Conservation (phyloP, 37 sponge, comb jelly and placozoan species). For the Aplysina aerophoba region DNA sequence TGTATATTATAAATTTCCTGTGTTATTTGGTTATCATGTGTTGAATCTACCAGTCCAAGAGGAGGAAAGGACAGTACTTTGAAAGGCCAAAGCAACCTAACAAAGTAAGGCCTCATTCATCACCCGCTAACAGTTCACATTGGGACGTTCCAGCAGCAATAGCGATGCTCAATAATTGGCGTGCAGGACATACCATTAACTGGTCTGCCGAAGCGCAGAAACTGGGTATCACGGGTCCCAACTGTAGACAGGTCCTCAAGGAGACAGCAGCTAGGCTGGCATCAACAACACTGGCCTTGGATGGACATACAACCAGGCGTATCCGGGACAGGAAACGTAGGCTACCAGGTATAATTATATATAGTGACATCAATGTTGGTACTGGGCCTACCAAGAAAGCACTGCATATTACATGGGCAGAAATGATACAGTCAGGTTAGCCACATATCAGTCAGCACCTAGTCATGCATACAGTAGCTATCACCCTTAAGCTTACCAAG, state of each 20-base stretch:
- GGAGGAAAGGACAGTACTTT: not conserved
- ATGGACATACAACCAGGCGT: not conserved
- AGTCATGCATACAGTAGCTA: not conserved
- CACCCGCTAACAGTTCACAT: not conserved
- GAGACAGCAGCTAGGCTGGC: conserved; percentile 14
- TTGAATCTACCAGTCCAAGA: too few species aligned
- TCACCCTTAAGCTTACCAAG: not conserved
- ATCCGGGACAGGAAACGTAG: not conserved
- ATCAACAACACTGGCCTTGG: not conserved
- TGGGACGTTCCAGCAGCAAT: conserved; percentile 35
- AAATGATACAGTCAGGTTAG: conserved; percentile 16
- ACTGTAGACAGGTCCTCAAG: conserved; percentile 41
- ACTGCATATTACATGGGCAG: conserved; percentile 1
- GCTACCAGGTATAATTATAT: not conserved
- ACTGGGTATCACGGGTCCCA: not conserved
- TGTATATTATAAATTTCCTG: too few species aligned
- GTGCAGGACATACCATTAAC: conserved; percentile 5
- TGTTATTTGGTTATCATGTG: too few species aligned
- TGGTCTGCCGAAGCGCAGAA: conserved; percentile 20
- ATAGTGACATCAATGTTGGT: conserved; percentile 31
- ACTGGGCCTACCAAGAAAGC: conserved; percentile 10
- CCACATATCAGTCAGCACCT: not conserved
- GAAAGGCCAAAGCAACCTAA: not conserved
- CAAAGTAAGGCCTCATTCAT: conserved; percentile 23
- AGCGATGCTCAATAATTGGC: not conserved